Percentiles rank a stretch among this genome's conserved stretches.
phyloP scores from a whole-genome alignment of 2,888 invertebrate species.

The Allacma fusca region DNA sequence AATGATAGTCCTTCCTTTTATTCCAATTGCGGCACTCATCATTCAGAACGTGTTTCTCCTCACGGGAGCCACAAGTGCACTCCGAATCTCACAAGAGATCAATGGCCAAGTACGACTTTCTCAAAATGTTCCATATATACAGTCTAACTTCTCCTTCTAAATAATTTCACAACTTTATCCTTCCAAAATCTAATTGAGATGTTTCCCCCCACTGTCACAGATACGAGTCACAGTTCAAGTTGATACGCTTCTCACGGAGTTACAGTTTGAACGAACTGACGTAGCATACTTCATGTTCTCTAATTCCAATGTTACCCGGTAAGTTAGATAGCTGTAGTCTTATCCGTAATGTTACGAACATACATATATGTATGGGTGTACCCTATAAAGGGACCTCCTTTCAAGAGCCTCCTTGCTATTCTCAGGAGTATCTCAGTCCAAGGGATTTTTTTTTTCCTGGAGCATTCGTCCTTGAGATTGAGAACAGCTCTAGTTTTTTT shows the following conservation, averaged over 20 bases:
- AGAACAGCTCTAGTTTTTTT: too few species aligned
- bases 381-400: too few species aligned
- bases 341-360: too few species aligned
- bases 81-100: conserved; percentile 67
- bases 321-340: background rate
- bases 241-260: conserved; percentile 66
- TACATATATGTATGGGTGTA: too few species aligned
- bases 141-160: too few species aligned
- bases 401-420: too few species aligned
- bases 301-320: conserved; percentile 47
- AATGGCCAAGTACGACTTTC: conserved; percentile 66
- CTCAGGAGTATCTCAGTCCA: too few species aligned
- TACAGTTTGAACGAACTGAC: conserved; percentile 67
- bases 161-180: too few species aligned
- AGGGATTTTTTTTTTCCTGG: too few species aligned
- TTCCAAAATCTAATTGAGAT: too few species aligned
- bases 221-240: conserved; percentile 66
- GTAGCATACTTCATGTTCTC: conserved; percentile 63
- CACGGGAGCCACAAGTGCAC: conserved; percentile 66
- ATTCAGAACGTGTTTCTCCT: conserved; percentile 69
- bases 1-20: conserved; percentile 69
- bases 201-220: conserved; percentile 62
- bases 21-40: conserved; percentile 69
- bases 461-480: too few species aligned
- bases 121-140: too few species aligned